phyloP scores from a whole-genome alignment of 2,797 vertebrate species.

The Limnodromus scolopaceus region DNA sequence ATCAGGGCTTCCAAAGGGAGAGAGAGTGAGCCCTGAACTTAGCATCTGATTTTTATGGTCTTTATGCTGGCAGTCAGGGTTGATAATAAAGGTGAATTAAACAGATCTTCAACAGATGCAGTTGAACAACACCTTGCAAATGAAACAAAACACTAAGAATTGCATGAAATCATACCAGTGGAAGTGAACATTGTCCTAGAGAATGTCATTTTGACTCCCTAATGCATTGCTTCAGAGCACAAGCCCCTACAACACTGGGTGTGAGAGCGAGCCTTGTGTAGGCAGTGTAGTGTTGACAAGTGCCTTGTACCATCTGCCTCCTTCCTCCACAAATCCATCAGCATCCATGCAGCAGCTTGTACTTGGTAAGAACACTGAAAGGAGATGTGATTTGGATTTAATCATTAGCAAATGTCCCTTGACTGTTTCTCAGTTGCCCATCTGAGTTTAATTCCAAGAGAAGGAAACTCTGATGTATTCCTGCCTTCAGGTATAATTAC shows the following conservation, averaged over 20 bases:
- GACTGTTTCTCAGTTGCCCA: conserved; percentile 73
- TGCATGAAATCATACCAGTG: neutral
- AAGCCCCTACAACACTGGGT: neutral
- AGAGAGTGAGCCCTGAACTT: neutral
- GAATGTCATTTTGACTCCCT: neutral
- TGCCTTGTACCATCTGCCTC: conserved; percentile 51
- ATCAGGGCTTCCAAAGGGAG: neutral
- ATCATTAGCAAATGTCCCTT: conserved; percentile 70
- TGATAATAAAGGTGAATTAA: neutral
- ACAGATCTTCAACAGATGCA: neutral
- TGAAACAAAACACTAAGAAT: neutral
- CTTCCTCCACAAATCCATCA: conserved; percentile 45
- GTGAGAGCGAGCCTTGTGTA: neutral
- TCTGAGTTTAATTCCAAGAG: conserved; percentile 84
- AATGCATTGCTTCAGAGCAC: neutral
- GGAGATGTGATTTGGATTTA: conserved; percentile 69
- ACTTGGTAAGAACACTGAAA: conserved; percentile 2
- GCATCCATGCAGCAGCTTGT: conserved; percentile 38
- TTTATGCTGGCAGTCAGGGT: neutral
- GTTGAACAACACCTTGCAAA: neutral
- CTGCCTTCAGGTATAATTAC: conserved; percentile 87
- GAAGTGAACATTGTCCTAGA: neutral
- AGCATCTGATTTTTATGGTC: neutral
- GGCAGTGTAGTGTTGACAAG: neutral
- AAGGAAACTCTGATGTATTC: conserved; percentile 80